phyloP scores from a whole-genome alignment of 2,113 vertebrate genomes.

The Isichthys henryi region DNA sequence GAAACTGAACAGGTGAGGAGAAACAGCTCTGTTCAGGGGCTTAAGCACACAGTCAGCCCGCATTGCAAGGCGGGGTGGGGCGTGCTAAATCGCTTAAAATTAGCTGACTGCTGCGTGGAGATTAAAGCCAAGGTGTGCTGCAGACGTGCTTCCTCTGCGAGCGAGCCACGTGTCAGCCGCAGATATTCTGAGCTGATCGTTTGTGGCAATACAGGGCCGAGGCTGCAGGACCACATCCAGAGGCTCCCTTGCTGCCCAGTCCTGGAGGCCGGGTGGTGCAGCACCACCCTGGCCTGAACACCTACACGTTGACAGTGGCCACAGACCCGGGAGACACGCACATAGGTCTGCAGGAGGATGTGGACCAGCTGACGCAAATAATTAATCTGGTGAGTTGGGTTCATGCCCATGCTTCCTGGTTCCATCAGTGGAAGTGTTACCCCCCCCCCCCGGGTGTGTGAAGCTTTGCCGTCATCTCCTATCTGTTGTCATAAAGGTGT shows the following conservation, averaged over 20 bases:
- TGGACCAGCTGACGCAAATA: slow-evolving; percentile 58
- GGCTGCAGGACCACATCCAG: slow-evolving; percentile 32
- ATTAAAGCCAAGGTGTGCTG: slow-evolving; percentile 28
- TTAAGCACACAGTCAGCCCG: background rate
- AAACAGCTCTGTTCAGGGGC: background rate
- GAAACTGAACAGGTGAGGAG: background rate
- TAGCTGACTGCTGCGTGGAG: slow-evolving; percentile 14
- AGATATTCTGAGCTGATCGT: slow-evolving; percentile 38
- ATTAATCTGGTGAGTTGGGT: slow-evolving; percentile 51
- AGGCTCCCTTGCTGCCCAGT: slow-evolving; percentile 51
- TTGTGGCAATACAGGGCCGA: slow-evolving; percentile 59
- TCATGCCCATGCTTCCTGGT: background rate
- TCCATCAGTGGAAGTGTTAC: slow-evolving; percentile 10
- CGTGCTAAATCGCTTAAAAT: background rate
- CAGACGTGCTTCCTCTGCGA: background rate
- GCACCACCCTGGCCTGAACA: slow-evolving; percentile 65
- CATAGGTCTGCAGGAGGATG: slow-evolving; percentile 55
- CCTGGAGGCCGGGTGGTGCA: slow-evolving; percentile 60
- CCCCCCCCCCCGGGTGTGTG: background rate
- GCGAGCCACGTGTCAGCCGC: slow-evolving; percentile 22
- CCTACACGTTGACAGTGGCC: slow-evolving; percentile 73
- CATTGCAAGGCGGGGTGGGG: background rate
- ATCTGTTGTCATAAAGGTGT: background rate
- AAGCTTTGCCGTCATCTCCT: background rate
- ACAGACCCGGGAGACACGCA: slow-evolving; percentile 35